Percentiles rank a stretch among this genome's conserved stretches.
Evolutionary conservation across 2,113 vertebrate species (phyloP).

Genomic region (Pterocles burchelli): DNA sequence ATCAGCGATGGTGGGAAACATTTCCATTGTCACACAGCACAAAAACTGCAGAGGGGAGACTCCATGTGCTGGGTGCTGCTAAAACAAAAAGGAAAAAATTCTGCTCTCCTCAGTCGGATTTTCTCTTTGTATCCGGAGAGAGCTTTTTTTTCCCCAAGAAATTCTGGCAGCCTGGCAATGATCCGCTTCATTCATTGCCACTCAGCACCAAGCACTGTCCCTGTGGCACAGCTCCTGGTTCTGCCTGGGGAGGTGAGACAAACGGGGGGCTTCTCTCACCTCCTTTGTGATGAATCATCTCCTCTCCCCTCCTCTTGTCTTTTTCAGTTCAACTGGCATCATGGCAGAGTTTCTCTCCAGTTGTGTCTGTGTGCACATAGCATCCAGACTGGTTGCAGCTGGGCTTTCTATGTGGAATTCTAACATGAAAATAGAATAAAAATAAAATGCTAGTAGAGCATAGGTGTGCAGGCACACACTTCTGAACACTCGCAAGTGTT

Average conservation of each 20-base stretch:
- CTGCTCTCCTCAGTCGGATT: neutral
- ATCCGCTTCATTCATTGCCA: neutral
- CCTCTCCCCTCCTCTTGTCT: neutral
- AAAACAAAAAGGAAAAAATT: neutral
- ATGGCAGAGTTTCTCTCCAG: neutral
- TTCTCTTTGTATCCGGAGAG: neutral
- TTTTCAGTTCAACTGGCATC: neutral
- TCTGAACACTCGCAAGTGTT: neutral
- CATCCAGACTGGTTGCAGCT: neutral
- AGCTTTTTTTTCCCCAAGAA: neutral
- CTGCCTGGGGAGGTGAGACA: neutral
- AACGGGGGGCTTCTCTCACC: too few species aligned
- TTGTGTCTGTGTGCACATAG: neutral
- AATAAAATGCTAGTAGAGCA: neutral
- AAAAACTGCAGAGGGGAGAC: neutral
- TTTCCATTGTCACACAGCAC: neutral
- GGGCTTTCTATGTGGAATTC: neutral
- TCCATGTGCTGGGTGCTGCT: neutral
- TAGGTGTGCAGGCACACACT: neutral
- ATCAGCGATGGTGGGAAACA: neutral
- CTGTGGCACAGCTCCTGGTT: accelerated
- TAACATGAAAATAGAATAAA: neutral
- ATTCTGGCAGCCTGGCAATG: neutral
- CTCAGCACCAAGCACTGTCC: neutral
- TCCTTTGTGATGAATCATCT: neutral